phyloP scores from a whole-genome alignment of 2,113 vertebrate genomes.

The Tauraco erythrolophus region DNA sequence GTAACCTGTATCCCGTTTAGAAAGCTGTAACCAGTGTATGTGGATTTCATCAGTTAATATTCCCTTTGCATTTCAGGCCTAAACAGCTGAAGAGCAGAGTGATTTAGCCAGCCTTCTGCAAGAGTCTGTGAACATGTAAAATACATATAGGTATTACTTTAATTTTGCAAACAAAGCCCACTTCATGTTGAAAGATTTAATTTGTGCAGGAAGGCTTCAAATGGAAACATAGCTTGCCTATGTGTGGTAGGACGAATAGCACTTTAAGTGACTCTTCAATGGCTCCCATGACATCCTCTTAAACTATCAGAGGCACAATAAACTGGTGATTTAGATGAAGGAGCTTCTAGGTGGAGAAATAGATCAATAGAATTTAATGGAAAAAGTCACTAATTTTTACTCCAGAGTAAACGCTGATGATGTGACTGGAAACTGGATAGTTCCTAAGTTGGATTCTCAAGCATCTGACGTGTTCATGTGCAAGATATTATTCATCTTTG shows the following conservation, averaged over 20 bases:
- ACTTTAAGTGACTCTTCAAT: slow-evolving; percentile 26
- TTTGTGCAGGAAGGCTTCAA: background rate
- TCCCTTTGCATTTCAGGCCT: background rate
- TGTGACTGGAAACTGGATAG: slow-evolving; percentile 52
- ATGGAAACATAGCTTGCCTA: background rate
- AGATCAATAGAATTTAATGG: slow-evolving; percentile 49
- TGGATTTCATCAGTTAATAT: background rate
- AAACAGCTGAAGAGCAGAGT: background rate
- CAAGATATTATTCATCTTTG: slow-evolving; percentile 21
- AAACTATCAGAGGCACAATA: slow-evolving; percentile 44
- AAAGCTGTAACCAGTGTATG: background rate
- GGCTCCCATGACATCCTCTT: slow-evolving; percentile 47
- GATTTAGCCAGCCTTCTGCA: background rate
- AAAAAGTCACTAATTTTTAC: slow-evolving; percentile 53
- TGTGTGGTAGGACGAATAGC: background rate
- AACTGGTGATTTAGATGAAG: slow-evolving; percentile 19
- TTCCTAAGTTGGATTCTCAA: background rate
- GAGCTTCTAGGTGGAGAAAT: slow-evolving; percentile 21
- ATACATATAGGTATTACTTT: background rate
- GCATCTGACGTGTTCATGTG: background rate
- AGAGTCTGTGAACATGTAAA: background rate
- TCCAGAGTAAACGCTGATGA: slow-evolving; percentile 45
- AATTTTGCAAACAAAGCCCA: slow-evolving; percentile 13
- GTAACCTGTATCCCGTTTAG: background rate
- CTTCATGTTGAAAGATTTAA: background rate